phyloP scores from a whole-genome alignment of 1,140 invertebrate genomes.

The Bombus waltoni region DNA sequence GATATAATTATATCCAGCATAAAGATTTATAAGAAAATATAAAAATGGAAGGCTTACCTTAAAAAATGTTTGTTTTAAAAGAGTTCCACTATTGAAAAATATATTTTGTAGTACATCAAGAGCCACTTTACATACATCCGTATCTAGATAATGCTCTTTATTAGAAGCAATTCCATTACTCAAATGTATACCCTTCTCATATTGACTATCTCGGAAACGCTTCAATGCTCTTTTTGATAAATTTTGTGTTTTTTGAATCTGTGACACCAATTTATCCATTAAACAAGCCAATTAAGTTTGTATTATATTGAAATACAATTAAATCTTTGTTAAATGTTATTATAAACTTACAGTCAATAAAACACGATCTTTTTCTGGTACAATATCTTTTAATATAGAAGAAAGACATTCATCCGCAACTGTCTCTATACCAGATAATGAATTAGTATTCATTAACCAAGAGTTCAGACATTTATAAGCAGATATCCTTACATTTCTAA shows the following conservation, averaged over 20 bases:
- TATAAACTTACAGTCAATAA: constrained; percentile 62
- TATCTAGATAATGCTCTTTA: constrained; percentile 51
- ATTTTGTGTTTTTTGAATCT: constrained; percentile 71
- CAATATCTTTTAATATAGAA: constrained; percentile 68
- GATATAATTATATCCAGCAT: neutral
- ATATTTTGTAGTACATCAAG: constrained; percentile 71
- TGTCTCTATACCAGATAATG: constrained; percentile 69
- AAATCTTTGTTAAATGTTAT: neutral
- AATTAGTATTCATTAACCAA: constrained; percentile 61
- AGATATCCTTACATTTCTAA: constrained; percentile 60
- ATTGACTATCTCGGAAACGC: constrained; percentile 69
- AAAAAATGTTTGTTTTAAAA: constrained; percentile 67
- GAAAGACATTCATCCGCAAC: constrained; percentile 62
- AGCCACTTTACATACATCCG: constrained; percentile 68
- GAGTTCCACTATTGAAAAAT: constrained; percentile 63
- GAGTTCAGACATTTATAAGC: constrained; percentile 67
- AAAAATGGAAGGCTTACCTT: constrained; percentile 62
- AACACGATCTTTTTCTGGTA: constrained; percentile 66
- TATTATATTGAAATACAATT: neutral
- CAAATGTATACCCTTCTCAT: constrained; percentile 63
- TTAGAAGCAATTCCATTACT: constrained; percentile 44
- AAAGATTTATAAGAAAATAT: constrained; percentile 10
- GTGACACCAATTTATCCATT: constrained; percentile 11
- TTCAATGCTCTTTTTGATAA: constrained; percentile 73
- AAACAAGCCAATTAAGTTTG: neutral